Base-by-base conservation (phyloP, 2,797 vertebrate genomes). In the Numenius phaeopus region DNA sequence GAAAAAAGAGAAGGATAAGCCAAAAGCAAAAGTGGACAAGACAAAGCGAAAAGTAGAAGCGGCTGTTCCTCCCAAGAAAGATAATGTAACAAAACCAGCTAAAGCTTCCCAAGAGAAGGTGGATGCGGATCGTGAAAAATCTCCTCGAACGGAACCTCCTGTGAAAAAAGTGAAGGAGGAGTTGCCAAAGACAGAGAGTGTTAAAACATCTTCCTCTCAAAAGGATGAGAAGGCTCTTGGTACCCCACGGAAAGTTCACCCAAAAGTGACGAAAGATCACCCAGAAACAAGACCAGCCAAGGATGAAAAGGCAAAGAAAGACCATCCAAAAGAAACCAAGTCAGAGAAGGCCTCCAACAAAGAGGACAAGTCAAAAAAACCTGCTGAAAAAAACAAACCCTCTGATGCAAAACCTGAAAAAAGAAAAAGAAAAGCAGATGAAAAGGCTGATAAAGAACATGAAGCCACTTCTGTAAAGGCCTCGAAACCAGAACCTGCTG, bases 101-200 rank as follows among this genome's bases (percentile, higher is more conserved):
- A 97, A 98, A 84, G 86, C 96, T 85, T 72, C 96, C 62, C 97
- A 98, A 62, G 98, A 99, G 94, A 98, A 98, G 95, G 76, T 61
- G 2, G 98, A 99, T 24, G 62, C 95, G 0, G 98, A 98, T 1
- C 98, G 96, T 4, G 98, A 99, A 39, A 99, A 98, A 66, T 98
- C 98, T 29, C 97, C 98, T 78, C 97, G 98, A 40, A 16, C 75
- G 0, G 99, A 99, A 46, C 98, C 98, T 23, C 97, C 97, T 5
- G 59, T 95, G 37, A 99, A 99, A 92, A 99, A 98, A 88, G 73
- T 83, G n/a, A 99, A 99, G 97, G 99, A 99, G 32, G 99, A 99
- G 78, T 50, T 98, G 75, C 98, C 98, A 39, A 99, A 99, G 94
- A 79, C 96, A 4, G 98, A 99, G 20, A 83, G 61, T 26, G 67